A percentile compares a stretch with the other conserved stretches of the same genome.
Conservation (phyloP, 2,113 vertebrate genomes). For the Malurus alboscapulatus region DNA sequence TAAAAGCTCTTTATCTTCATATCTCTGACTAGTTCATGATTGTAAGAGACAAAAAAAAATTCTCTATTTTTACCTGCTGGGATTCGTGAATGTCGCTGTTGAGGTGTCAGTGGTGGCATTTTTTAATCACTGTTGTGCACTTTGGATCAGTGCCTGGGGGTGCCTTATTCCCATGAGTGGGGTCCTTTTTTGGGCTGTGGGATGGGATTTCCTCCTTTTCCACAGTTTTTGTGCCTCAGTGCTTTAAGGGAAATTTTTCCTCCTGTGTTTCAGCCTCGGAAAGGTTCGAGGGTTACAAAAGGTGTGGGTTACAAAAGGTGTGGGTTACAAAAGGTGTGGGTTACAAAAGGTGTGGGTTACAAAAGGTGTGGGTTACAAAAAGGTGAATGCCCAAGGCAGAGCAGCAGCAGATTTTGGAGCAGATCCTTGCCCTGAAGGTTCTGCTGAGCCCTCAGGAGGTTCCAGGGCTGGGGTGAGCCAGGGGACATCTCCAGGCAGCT, state of each 20-base stretch:
- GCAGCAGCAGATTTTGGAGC: neutral
- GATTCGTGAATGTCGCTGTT: neutral
- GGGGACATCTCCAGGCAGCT: neutral
- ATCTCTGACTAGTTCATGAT: neutral
- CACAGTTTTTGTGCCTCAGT: neutral
- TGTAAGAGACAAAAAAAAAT: neutral
- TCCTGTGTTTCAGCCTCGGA: neutral
- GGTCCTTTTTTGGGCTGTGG: neutral
- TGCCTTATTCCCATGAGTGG: neutral
- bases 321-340: too few relatives aligned
- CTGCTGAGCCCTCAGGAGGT: neutral
- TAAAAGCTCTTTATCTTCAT: neutral
- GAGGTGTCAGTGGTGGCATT: neutral
- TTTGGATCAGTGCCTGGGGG: neutral
- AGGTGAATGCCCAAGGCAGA: neutral
- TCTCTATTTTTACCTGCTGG: neutral
- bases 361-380: neutral
- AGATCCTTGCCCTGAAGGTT: rapidly evolving
- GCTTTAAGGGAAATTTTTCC: neutral
- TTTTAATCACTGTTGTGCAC: neutral
- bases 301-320: neutral
- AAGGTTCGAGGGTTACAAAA: neutral
- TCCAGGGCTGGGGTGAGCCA: neutral
- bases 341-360: neutral
- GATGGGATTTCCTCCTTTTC: neutral